Percentiles rank a stretch among this genome's conserved stretches.
These are phyloP conservation scores for Hemibagrus wyckioides DNA, from an alignment of 2,113 vertebrate genomes.

Conservation along the genomic window DNA sequence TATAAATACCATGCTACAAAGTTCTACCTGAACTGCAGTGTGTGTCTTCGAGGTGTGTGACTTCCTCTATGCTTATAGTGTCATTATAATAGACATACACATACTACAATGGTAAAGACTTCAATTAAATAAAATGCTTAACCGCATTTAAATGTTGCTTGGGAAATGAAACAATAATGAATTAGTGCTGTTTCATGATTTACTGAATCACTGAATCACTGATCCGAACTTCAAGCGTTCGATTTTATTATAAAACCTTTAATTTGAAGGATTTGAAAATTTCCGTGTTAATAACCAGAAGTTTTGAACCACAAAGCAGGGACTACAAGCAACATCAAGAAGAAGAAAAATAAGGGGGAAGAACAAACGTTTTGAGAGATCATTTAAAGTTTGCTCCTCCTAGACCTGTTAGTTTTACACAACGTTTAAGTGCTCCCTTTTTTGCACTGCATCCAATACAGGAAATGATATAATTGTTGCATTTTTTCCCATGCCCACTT, in stretches of 20 bases:
- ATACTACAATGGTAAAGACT: not conserved
- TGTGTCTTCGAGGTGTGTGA: not conserved
- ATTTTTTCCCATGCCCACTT: constrained; percentile 73
- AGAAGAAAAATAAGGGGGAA: not conserved
- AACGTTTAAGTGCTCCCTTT: constrained; percentile 52
- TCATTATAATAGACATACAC: too few relatives aligned
- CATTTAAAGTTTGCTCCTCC: not conserved
- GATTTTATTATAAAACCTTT: not conserved
- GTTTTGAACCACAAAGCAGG: not conserved
- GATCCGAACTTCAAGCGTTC: not conserved
- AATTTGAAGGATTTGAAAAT: not conserved
- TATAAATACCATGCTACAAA: too few relatives aligned
- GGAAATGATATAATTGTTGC: constrained; percentile 78
- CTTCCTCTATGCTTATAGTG: not conserved
- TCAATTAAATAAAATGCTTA: not conserved
- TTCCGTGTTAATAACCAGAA: not conserved
- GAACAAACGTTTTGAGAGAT: not conserved
- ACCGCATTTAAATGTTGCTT: not conserved
- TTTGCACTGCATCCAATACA: constrained; percentile 73
- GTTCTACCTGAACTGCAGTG: not conserved
- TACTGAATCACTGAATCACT: not conserved
- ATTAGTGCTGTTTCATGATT: too few relatives aligned
- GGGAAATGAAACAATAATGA: too few relatives aligned
- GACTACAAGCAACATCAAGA: not conserved
- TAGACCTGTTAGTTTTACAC: constrained; percentile 27